Conservation (phyloP, 2,113 vertebrate species). For the Coracopsis vasa region DNA sequence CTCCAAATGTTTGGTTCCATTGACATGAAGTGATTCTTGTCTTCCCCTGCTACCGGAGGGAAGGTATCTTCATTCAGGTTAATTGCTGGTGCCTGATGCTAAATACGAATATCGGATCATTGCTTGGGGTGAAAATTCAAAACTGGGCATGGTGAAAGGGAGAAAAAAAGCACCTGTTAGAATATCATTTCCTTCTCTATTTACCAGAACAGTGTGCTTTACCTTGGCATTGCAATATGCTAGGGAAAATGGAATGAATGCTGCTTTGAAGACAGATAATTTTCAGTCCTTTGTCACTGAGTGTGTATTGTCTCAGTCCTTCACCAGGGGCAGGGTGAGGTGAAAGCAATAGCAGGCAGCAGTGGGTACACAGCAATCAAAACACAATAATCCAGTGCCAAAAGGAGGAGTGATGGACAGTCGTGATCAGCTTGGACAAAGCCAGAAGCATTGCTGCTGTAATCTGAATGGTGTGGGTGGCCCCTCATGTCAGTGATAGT, state of each 20-base stretch:
- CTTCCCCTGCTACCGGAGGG: not conserved
- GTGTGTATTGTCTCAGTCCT: not conserved
- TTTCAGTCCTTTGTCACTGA: not conserved
- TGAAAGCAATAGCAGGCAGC: not conserved
- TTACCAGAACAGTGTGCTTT: not conserved
- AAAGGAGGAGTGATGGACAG: not conserved
- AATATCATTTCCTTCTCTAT: not conserved
- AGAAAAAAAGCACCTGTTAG: not conserved
- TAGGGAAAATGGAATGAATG: not conserved
- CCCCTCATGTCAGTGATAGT: not conserved
- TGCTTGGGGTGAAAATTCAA: not conserved
- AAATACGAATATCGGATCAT: not conserved
- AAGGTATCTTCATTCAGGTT: conserved; percentile 34
- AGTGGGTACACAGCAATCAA: not conserved
- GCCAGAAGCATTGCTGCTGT: not conserved
- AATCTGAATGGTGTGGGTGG: not conserved
- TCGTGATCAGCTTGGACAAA: not conserved
- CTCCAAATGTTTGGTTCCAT: conserved; percentile 45
- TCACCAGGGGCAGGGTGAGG: not conserved
- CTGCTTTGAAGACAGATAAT: not conserved
- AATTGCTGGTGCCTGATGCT: conserved; percentile 15
- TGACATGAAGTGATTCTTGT: conserved; percentile 33
- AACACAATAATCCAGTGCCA: not conserved
- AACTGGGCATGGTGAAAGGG: not conserved
- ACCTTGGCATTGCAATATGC: not conserved